Percentiles rank a stretch among this genome's conserved stretches.
These are phyloP conservation scores for Zelleria hepariella DNA, from an alignment of 2,888 invertebrate genomes.

Conservation along the genomic window DNA sequence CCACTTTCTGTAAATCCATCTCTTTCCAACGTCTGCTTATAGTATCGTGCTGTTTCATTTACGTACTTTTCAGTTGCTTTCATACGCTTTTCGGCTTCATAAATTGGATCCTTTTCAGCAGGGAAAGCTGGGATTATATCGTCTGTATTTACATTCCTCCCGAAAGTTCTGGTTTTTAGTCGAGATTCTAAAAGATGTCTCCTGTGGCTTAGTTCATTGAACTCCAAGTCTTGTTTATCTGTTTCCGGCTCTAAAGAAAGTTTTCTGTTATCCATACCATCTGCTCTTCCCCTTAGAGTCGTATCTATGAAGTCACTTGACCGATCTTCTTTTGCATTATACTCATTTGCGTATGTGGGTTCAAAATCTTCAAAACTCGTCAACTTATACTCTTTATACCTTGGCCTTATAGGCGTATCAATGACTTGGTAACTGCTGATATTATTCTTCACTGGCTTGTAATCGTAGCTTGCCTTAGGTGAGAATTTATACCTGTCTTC, in stretches of 20 bases:
- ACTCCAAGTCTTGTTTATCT: constrained; percentile 49
- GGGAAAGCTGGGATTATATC: constrained; percentile 57
- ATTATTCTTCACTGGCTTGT: constrained; percentile 63
- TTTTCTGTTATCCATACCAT: constrained; percentile 76
- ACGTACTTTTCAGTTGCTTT: constrained; percentile 70
- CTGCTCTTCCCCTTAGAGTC: constrained; percentile 71
- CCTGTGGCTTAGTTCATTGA: constrained; percentile 78
- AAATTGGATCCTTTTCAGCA: constrained; percentile 60
- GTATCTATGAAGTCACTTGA: constrained; percentile 41
- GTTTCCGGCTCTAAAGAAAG: constrained; percentile 53
- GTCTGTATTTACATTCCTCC: constrained; percentile 41
- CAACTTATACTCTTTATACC: constrained; percentile 72
- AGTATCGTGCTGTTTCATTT: constrained; percentile 70
- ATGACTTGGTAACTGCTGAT: constrained; percentile 55
- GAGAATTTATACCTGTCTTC: constrained; percentile 70
- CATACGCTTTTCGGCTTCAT: constrained; percentile 61
- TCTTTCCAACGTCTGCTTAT: constrained; percentile 69
- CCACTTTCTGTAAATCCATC: constrained; percentile 69
- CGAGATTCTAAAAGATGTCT: constrained; percentile 83
- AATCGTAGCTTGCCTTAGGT: constrained; percentile 51
- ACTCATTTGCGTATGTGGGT: constrained; percentile 61
- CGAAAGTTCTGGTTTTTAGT: constrained; percentile 74
- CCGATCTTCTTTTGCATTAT: constrained; percentile 36
- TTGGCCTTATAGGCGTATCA: constrained; percentile 76
- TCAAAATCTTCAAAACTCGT: constrained; percentile 65